These are phyloP conservation scores for Clamator glandarius DNA, from an alignment of 2,797 vertebrate genomes.

Conservation along the genomic window DNA sequence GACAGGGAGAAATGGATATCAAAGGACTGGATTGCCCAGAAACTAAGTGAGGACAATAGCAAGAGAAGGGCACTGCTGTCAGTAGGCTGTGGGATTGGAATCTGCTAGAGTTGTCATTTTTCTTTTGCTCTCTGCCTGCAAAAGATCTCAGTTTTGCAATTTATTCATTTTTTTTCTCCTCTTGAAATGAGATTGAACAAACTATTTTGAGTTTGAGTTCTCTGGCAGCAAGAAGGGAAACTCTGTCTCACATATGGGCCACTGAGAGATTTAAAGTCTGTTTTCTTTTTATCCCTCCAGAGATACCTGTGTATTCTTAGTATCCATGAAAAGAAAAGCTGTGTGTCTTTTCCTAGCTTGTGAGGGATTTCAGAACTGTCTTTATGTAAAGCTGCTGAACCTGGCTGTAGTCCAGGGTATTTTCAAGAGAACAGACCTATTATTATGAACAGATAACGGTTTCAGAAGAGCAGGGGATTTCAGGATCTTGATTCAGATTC, in stretches of 20 bases:
- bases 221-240: background rate
- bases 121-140: background rate
- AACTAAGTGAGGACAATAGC: background rate
- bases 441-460: background rate
- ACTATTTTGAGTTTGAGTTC: background rate
- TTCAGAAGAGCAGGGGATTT: slow-evolving; percentile 15
- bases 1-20: background rate
- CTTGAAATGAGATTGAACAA: background rate
- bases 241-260: background rate
- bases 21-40: background rate
- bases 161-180: background rate
- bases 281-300: background rate
- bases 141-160: background rate
- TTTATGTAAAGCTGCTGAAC: background rate
- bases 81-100: slow-evolving; percentile 29
- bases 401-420: background rate
- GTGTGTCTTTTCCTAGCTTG: background rate
- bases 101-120: slow-evolving; percentile 6
- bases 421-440: background rate
- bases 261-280: background rate
- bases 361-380: background rate
- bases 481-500: background rate
- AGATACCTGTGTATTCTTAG: background rate
- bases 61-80: background rate
- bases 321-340: background rate